Base-by-base conservation (phyloP, 2,888 invertebrate species). In the Pristionchus japonicus region DNA sequence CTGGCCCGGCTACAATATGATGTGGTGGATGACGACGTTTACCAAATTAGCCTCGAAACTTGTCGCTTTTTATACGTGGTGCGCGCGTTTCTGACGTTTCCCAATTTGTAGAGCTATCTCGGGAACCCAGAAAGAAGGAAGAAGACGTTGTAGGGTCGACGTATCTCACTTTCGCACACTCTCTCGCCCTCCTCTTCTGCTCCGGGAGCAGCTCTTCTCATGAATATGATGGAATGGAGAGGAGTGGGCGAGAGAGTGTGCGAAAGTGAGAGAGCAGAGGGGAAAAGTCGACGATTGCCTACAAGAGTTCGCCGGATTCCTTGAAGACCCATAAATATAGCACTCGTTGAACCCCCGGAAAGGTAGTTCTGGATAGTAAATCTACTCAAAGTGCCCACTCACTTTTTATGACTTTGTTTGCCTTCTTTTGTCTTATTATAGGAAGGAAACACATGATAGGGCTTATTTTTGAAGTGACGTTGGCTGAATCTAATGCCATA, bases 161-260 rank as follows among this genome's bases (percentile, higher is more conserved):
- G 13, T 34, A 9, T 17, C 34, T 70, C 34, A 70, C 70, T 70
- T 17, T 34, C 31, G 17, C 70, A 2, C 34, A 11, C 74, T 74
- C 74, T 74, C 40, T 34, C 31, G 70, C 17, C 52, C 61, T 67
- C 31, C 34, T 15, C 34, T 31, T 31, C 31, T n/a, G n/a, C n/a
- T 67, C 27, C 31, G 9, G 70, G 20, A 37, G 37, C 70, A n/a
- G 70, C 37, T 37, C 37, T 70, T 37, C 43, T 77, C 77, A 77
- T 77, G 77, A 77, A 77, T 77, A 77, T 77, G 77, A 77, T 77
- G 77, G 77, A 77, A 77, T 77, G 74, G 15, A 43, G 31, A 74
- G 40, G 43, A 17, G 74, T 40, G 43, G 20, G 34, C n/a, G 77
- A 43, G 43, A 77, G 43, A 77, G 20, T 15, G 43, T 43, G 77